phyloP scores from a whole-genome alignment of 2,888 invertebrate species.

The Pseudanteris insignis region DNA sequence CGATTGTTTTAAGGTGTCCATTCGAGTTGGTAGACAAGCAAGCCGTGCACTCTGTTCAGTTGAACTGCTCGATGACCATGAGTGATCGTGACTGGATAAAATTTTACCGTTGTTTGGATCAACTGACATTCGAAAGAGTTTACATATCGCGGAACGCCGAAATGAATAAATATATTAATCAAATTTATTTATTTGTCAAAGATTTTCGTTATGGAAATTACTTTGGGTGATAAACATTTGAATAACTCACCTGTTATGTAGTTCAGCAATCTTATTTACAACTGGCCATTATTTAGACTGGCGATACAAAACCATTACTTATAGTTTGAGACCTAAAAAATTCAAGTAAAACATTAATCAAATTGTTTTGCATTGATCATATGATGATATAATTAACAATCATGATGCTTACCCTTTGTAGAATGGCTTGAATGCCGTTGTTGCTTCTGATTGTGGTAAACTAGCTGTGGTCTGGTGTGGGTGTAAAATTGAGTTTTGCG shows the following conservation, averaged over 20 bases:
- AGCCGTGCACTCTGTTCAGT: conserved; percentile 37
- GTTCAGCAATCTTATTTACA: no score
- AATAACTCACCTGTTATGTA: no score
- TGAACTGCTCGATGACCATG: conserved; percentile 39
- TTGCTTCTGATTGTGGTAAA: conserved; percentile 63
- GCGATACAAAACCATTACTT: conserved; percentile 79
- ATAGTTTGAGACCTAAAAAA: conserved; percentile 75
- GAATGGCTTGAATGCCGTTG: conserved; percentile 85
- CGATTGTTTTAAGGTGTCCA: conserved; percentile 55
- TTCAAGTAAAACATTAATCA: not conserved
- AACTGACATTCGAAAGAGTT: conserved; percentile 41
- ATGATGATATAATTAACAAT: not conserved
- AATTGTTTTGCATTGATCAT: not conserved
- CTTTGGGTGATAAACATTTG: no score
- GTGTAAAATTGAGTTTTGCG: conserved; percentile 61
- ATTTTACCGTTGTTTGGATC: conserved; percentile 41
- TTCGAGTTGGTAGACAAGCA: conserved; percentile 45
- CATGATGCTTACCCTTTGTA: conserved; percentile 91
- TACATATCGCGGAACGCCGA: no score
- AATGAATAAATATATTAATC: conserved; percentile 23
- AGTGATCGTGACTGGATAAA: conserved; percentile 49
- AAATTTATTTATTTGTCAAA: conserved; percentile 6
- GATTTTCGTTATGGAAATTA: conserved; percentile 12
- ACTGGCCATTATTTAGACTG: conserved; percentile 74
- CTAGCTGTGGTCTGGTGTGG: conserved; percentile 64